Conservation (phyloP, 1,140 invertebrate species). For the Drosophila watanabei region DNA sequence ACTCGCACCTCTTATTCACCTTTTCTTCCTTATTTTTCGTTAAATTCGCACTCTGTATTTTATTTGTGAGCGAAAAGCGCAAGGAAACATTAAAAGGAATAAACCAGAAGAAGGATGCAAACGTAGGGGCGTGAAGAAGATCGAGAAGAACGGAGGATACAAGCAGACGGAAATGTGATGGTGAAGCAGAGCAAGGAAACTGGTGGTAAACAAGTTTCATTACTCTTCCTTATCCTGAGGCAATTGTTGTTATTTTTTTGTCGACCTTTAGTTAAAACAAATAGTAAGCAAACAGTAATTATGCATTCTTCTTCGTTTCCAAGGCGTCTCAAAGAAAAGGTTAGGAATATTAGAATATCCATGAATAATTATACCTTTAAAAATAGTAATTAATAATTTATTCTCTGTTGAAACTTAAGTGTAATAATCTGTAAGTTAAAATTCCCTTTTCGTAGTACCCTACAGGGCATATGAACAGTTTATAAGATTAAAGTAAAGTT, state of each 20-base stretch:
- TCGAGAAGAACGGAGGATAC: background rate
- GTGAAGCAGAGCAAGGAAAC: background rate
- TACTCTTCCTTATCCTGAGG: slow-evolving; percentile 20
- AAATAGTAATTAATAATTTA: no score
- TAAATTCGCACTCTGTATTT: background rate
- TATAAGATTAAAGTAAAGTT: background rate
- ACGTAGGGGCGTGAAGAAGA: background rate
- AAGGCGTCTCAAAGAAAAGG: no score
- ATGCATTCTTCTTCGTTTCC: background rate
- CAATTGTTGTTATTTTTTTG: slow-evolving; percentile 14
- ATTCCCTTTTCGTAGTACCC: background rate
- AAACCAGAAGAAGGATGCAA: slow-evolving; percentile 16
- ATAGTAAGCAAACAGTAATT: background rate
- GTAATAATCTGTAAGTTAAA: background rate
- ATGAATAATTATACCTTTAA: background rate
- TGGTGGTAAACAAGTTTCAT: slow-evolving; percentile 31
- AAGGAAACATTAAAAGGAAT: background rate
- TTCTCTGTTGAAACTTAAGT: background rate
- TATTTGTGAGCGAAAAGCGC: background rate
- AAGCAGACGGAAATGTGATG: background rate
- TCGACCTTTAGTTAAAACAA: slow-evolving; percentile 19
- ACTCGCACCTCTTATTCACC: no score
- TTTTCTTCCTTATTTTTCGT: background rate
- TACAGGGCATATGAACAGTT: background rate
- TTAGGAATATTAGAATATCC: background rate